Conservation (phyloP, 2,113 vertebrate species). For the Gallinago jamesoni region DNA sequence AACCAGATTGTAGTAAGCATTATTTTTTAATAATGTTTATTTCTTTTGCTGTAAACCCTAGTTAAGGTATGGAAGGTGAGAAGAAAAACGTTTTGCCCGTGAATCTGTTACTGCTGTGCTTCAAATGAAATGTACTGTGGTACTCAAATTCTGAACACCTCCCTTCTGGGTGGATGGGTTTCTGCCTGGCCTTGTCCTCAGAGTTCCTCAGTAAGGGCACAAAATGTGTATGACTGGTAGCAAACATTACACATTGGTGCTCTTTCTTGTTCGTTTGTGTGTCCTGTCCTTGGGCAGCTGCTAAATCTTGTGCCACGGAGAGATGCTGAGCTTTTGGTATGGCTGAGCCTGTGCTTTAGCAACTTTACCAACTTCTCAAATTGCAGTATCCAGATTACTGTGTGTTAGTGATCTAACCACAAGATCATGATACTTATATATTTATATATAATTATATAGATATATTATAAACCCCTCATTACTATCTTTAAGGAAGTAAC, state of each 20-base stretch:
- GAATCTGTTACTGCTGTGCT: not conserved
- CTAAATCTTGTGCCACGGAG: not conserved
- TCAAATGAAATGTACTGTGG: not conserved
- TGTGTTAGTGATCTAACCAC: not conserved
- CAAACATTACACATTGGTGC: not conserved
- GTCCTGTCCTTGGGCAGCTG: not conserved
- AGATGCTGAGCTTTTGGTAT: not conserved
- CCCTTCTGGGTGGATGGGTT: not conserved
- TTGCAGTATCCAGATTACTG: not conserved
- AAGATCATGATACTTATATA: not conserved
- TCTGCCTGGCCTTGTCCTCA: not conserved
- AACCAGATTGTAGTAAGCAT: not conserved
- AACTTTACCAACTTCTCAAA: not conserved
- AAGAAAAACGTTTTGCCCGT: not conserved
- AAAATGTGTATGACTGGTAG: not conserved
- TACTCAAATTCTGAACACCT: not conserved
- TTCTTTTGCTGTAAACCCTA: not conserved
- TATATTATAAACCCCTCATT: not conserved
- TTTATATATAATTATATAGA: not conserved
- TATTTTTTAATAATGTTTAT: not conserved
- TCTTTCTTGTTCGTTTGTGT: not conserved
- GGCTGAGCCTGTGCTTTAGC: not conserved
- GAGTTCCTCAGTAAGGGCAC: not conserved
- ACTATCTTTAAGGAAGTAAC: not conserved
- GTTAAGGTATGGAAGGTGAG: not conserved